Evolutionary conservation across 2,797 vertebrate species (phyloP).

Genomic region (Gymnocypris eckloni): DNA sequence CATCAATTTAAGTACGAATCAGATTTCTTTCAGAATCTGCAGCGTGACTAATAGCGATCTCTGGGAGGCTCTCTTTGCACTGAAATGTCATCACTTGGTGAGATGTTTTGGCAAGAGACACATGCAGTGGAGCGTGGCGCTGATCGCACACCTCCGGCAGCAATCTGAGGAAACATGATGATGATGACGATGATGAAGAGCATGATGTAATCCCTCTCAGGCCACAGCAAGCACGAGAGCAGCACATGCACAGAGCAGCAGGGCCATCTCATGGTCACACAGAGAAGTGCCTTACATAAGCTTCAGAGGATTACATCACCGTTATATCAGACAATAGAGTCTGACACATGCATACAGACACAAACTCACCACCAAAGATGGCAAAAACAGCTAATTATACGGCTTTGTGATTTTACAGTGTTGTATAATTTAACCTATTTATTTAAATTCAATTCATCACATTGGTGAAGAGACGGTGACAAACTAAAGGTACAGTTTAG

Average conservation of each 20-base stretch:
- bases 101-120: constrained; percentile 21
- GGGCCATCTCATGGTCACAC: constrained; percentile 72
- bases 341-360: background rate
- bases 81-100: constrained; percentile 32
- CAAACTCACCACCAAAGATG: background rate
- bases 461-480: background rate
- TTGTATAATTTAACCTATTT: background rate
- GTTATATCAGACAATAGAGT: constrained; percentile 6
- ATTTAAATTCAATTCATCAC: background rate
- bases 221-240: constrained; percentile 53
- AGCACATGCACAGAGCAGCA: constrained; percentile 69
- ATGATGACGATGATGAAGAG: constrained; percentile 37
- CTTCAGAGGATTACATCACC: constrained; percentile 71
- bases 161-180: constrained; percentile 46
- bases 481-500: background rate
- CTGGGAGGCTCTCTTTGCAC: constrained; percentile 3
- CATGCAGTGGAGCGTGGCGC: constrained; percentile 19
- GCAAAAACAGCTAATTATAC: background rate
- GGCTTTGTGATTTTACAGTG: background rate
- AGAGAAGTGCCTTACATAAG: constrained; percentile 59
- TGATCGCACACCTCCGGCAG: constrained; percentile 34
- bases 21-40: constrained; percentile 16
- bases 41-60: constrained; percentile 20
- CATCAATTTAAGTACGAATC: constrained; percentile 29
- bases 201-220: constrained; percentile 69